phyloP scores from a whole-genome alignment of 2,113 vertebrate species.

The Casuarius casuarius region DNA sequence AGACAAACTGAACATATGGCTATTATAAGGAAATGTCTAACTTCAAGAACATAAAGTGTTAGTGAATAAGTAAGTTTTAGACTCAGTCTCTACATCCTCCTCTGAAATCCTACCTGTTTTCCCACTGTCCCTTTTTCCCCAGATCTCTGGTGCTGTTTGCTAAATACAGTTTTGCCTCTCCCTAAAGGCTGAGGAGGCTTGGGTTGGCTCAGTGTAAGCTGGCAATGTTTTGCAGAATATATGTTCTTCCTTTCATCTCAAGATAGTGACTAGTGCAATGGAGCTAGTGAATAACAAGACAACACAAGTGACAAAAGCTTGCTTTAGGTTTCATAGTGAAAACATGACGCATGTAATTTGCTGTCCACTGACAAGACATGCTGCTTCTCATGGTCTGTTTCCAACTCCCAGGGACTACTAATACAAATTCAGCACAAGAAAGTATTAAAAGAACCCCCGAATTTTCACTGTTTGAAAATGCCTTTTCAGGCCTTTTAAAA shows the following conservation, averaged over 20 bases:
- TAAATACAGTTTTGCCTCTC: background rate
- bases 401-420: fast-evolving
- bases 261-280: background rate
- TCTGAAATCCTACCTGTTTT: background rate
- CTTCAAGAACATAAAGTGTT: background rate
- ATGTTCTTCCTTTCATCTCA: background rate
- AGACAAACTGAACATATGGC: background rate
- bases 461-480: background rate
- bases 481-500: background rate
- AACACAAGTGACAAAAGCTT: too few species aligned
- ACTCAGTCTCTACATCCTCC: background rate
- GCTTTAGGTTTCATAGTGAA: background rate
- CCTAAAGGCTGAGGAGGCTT: background rate
- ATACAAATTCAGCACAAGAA: fast-evolving
- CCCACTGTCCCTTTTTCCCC: background rate
- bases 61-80: background rate
- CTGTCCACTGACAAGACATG: fast-evolving
- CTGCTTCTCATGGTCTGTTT: background rate
- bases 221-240: background rate
- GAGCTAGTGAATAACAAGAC: background rate
- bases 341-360: fast-evolving
- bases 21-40: background rate
- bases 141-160: background rate
- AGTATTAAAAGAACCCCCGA: fast-evolving
- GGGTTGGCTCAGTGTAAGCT: background rate